Conservation (phyloP, 2,113 vertebrate species). For the Sinosuthora webbiana region DNA sequence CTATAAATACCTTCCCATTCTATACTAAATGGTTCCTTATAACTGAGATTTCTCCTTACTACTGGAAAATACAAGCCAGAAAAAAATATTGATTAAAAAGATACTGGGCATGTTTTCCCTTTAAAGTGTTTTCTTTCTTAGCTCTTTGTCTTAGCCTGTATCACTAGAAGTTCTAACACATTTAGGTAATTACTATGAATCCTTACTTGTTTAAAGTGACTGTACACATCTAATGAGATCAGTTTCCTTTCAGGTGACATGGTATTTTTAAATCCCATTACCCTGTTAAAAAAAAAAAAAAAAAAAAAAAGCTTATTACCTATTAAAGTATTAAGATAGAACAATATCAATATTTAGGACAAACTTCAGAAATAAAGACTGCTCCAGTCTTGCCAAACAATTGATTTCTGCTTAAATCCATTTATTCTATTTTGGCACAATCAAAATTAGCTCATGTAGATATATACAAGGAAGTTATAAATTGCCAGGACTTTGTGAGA, state of each 20-base stretch:
- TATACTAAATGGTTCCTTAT: background rate
- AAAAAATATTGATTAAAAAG: background rate
- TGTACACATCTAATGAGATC: background rate
- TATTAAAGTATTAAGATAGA: background rate
- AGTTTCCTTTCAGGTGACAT: background rate
- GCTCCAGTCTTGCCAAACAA: background rate
- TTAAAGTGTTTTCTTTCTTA: background rate
- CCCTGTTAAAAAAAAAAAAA: background rate
- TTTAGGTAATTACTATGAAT: background rate
- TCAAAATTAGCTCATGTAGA: background rate
- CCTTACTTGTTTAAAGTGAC: background rate
- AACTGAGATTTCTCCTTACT: background rate
- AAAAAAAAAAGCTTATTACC: background rate
- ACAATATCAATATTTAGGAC: background rate
- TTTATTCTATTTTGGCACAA: background rate
- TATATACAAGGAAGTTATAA: background rate
- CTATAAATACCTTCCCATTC: conserved; percentile 12
- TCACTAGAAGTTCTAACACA: background rate
- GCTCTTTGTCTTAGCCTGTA: background rate
- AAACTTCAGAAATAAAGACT: background rate
- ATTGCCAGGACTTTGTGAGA: background rate
- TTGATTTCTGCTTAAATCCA: background rate
- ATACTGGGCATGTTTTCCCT: background rate
- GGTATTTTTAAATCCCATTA: conserved; percentile 1
- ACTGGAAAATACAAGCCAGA: background rate